These are phyloP conservation scores for Scopus umbretta DNA, from an alignment of 2,113 vertebrate genomes.

Conservation along the genomic window DNA sequence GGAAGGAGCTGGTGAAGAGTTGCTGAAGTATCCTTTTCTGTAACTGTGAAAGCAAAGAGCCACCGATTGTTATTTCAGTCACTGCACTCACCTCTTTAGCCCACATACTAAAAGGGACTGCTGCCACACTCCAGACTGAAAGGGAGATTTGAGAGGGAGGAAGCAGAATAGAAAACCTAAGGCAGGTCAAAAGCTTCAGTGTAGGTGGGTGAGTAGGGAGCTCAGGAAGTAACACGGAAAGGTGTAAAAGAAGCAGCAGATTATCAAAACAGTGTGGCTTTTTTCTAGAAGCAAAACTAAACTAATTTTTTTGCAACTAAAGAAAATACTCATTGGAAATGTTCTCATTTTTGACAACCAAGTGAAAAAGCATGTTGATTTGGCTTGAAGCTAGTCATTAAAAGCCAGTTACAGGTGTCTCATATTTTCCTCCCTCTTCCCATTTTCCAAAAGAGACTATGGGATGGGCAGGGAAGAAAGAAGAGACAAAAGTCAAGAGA, in stretches of 20 bases:
- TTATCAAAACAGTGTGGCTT: background rate
- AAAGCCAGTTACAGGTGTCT: background rate
- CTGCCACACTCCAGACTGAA: background rate
- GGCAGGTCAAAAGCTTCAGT: background rate
- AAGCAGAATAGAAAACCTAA: background rate
- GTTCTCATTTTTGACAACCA: background rate
- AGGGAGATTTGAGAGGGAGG: background rate
- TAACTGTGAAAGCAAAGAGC: background rate
- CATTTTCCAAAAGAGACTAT: background rate
- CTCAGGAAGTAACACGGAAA: background rate
- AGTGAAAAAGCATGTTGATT: background rate
- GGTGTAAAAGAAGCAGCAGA: background rate
- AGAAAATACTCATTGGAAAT: background rate
- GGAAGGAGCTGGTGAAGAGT: background rate
- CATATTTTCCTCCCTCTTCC: background rate
- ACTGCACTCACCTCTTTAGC: background rate
- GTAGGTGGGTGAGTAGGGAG: background rate
- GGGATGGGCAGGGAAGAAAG: background rate
- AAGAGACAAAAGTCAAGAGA: background rate
- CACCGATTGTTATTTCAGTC: background rate
- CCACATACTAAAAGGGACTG: background rate
- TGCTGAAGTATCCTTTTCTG: background rate
- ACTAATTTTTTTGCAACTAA: background rate
- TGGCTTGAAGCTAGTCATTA: background rate
- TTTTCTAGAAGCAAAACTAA: background rate